phyloP scores from a whole-genome alignment of 2,888 invertebrate species.

The Trimorus sp. region DNA sequence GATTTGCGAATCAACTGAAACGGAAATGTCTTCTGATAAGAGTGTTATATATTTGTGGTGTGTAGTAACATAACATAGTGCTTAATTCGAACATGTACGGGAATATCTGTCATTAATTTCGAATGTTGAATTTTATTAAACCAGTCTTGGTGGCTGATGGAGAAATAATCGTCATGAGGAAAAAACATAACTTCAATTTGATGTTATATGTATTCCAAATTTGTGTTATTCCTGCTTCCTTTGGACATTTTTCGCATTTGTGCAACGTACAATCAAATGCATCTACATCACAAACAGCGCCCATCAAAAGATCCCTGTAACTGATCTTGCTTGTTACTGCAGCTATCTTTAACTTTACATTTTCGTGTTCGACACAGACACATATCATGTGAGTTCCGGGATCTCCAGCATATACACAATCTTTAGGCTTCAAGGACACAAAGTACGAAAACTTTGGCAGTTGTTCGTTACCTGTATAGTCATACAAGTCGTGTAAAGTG shows the following conservation, averaged over 20 bases:
- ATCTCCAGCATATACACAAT: conserved; percentile 28
- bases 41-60: no score
- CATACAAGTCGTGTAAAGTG: no score
- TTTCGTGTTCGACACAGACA: conserved; percentile 32
- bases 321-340: conserved; percentile 16
- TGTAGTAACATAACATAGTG: no score
- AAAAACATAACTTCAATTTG: no score
- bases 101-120: no score
- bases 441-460: conserved; percentile 36
- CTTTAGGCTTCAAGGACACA: conserved; percentile 22
- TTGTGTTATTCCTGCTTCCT: conserved; percentile 5
- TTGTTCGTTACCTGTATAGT: conserved; percentile 2
- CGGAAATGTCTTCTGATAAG: no score
- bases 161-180: no score
- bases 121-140: no score
- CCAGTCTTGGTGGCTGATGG: no score
- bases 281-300: conserved; percentile 26
- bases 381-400: conserved; percentile 30
- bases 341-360: conserved; percentile 34
- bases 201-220: conserved; percentile 14
- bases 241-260: conserved; percentile 27
- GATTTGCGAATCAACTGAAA: no score
- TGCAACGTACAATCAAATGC: conserved; percentile 22
- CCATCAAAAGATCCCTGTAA: conserved; percentile 18
- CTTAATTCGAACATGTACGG: no score